phyloP scores from a whole-genome alignment of 2,888 invertebrate species.

The Drosophila diplacantha region DNA sequence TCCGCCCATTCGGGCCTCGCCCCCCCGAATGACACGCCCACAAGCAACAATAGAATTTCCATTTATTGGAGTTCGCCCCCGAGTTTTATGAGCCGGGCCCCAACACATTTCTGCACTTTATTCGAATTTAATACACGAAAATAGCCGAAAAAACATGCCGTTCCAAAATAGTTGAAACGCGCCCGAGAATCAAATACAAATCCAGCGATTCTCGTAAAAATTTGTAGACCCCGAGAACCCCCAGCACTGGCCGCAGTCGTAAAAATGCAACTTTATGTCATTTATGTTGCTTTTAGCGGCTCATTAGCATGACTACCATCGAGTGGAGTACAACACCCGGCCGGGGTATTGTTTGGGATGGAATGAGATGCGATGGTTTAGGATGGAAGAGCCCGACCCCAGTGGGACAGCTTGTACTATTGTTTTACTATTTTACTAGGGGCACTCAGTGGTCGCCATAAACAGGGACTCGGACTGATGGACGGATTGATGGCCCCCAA shows the following conservation, averaged over 20 bases:
- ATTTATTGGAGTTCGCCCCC: constrained; percentile 36
- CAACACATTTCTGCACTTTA: constrained; percentile 69
- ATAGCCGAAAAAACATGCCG: constrained; percentile 46
- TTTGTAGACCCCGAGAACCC: constrained; percentile 51
- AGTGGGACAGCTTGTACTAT: constrained; percentile 40
- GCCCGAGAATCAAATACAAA: constrained; percentile 41
- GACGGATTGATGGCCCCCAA: constrained; percentile 33
- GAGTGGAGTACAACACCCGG: constrained; percentile 19
- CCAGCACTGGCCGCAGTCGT: constrained; percentile 57
- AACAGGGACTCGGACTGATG: constrained; percentile 22
- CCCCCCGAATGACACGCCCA: constrained; percentile 14
- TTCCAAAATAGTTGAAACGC: constrained; percentile 48
- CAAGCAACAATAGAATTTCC: constrained; percentile 46
- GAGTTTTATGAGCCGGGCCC: constrained; percentile 54
- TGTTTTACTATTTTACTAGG: constrained; percentile 59
- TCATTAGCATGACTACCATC: constrained; percentile 62
- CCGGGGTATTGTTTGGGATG: not conserved
- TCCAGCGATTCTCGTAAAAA: constrained; percentile 59
- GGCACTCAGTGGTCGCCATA: constrained; percentile 48
- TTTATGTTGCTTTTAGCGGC: constrained; percentile 71
- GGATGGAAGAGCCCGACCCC: constrained; percentile 3
- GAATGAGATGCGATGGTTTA: constrained; percentile 8
- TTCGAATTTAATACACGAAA: constrained; percentile 71
- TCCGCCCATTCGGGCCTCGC: constrained; percentile 8
- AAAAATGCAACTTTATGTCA: constrained; percentile 69